Base-by-base conservation (phyloP, 2,888 invertebrate genomes). In the Drosophila paranaensis region DNA sequence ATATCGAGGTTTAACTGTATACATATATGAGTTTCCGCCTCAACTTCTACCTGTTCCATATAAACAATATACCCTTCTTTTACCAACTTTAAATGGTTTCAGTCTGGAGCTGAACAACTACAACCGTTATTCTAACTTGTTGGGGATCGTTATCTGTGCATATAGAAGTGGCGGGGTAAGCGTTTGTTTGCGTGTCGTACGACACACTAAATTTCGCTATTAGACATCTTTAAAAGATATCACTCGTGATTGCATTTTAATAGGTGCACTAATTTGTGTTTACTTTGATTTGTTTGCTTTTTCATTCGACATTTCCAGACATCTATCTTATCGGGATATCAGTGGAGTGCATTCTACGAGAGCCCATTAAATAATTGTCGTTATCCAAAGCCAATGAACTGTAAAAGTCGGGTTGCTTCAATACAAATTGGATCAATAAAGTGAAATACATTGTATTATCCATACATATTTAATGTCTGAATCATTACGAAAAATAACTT, bases 121-220 rank as follows among this genome's bases (percentile, higher is more conserved):
- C 43, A 45, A n/a, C 63, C 14, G 53, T 42, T 48, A 35, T 3
- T 16, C 39, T 6, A 27, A 39, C 53, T 39, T 27, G 53, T 54
- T 39, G 53, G 37, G 45, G 43, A 69, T 70, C 37, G 43, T 67
- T 71, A 66, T 71, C 61, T 58, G 3, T 20, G 40, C 53, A n/a
- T 45, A 45, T 45, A 16, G 42, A 42, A 11, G 35, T 40, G 25
- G 14, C 35, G 37, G 9, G 40, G 5, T 46, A 39, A 39, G 37
- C 40, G 30, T 33, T 45, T 35, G 33, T 55, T 72, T 61, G 63
- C 50, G 57, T 55, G 63, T 25, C 60, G 42, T 39, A 63, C 33
- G 48, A 54, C 20, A 30, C 6, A n/a, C 30, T 39, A 60, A 42
- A 63, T 48, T 70, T 33, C 20, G 35, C 14, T 20, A 55, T 55